These are phyloP conservation scores for Acipenser transmontanus DNA, from an alignment of 2,797 vertebrate genomes.

Conservation along the genomic window DNA sequence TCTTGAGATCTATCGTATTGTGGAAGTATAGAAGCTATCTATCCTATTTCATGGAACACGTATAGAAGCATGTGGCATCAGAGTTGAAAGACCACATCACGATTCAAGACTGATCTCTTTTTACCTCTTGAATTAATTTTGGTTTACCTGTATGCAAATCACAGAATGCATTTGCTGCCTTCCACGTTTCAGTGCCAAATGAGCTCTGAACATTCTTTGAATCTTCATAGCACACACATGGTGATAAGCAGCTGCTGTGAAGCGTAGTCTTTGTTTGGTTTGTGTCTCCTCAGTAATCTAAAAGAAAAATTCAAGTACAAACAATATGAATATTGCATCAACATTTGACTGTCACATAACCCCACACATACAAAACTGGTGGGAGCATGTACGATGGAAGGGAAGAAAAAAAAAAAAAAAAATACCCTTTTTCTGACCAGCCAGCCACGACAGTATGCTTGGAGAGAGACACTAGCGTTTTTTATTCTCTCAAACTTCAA, in stretches of 20 bases:
- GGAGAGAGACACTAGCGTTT: conserved; percentile 50
- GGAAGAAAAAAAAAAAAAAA: neutral
- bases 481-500: conserved; percentile 36
- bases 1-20: no score
- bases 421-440: conserved; percentile 57
- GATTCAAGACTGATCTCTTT: no score
- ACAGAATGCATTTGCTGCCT: conserved; percentile 57
- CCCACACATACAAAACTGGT: no score
- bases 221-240: conserved; percentile 77
- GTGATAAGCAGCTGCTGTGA: conserved; percentile 59
- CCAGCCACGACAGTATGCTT: conserved; percentile 60
- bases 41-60: no score
- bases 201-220: conserved; percentile 63
- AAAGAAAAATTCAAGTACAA: conserved; percentile 1
- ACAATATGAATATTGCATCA: no score
- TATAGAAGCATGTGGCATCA: no score
- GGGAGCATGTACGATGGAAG: neutral
- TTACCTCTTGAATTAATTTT: neutral
- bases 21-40: no score
- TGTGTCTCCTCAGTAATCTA: conserved; percentile 40
- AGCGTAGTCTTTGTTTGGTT: conserved; percentile 45
- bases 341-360: no score
- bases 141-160: conserved; percentile 72
- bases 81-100: no score
- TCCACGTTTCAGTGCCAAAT: conserved; percentile 55